A percentile compares a stretch with the other conserved stretches of the same genome.
These are phyloP conservation scores for Cephalopachus bancanus DNA, from an alignment of 2,797 vertebrate genomes.

Conservation along the genomic window DNA sequence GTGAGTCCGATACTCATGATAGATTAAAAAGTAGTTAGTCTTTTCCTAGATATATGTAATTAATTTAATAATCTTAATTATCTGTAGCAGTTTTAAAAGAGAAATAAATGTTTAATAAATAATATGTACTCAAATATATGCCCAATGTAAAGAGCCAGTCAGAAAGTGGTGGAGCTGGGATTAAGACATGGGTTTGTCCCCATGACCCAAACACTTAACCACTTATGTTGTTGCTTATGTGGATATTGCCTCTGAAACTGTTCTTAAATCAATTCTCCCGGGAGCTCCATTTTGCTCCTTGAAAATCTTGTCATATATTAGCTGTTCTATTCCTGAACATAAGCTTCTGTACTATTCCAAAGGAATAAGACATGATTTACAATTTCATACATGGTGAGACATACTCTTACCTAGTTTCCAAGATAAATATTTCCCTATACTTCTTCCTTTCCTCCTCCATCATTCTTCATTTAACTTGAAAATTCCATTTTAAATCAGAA, in stretches of 20 bases:
- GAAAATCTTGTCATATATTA: constrained; percentile 9
- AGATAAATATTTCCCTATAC: neutral
- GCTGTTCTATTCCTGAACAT: neutral
- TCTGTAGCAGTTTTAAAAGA: neutral
- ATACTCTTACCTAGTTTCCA: constrained; percentile 3
- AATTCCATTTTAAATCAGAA: constrained; percentile 48
- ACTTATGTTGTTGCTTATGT: neutral
- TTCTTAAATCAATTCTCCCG: neutral
- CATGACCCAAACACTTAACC: neutral
- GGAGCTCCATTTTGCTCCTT: neutral
- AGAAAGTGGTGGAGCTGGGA: neutral
- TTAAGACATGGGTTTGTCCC: neutral
- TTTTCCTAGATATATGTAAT: constrained; percentile 25
- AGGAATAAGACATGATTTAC: constrained; percentile 21
- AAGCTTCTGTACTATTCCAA: neutral
- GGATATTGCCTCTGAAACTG: constrained; percentile 20
- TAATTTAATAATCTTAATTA: constrained; percentile 40
- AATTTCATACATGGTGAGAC: neutral
- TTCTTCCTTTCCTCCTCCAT: neutral
- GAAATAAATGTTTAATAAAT: neutral
- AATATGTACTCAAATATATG: constrained; percentile 1
- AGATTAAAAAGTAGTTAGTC: neutral
- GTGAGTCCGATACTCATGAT: neutral
- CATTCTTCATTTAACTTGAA: constrained; percentile 4
- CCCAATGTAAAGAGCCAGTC: neutral